Percentiles rank a stretch among this genome's conserved stretches.
Evolutionary conservation across 2,888 invertebrate genomes (phyloP).

Genomic region (Drosophila mettleri): DNA sequence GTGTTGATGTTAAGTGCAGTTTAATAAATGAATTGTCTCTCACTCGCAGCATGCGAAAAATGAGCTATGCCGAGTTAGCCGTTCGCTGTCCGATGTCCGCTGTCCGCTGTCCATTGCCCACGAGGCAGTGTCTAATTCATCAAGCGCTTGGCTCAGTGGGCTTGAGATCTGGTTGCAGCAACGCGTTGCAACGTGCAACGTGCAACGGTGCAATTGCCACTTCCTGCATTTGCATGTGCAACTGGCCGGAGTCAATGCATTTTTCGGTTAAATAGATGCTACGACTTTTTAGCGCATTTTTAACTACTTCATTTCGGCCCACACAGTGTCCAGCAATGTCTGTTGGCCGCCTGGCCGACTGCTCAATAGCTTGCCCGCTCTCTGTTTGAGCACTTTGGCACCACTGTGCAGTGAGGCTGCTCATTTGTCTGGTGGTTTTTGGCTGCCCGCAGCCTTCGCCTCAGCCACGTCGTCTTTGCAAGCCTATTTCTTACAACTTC

Average conservation of each 20-base stretch:
- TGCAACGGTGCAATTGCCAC: slow-evolving; percentile 55
- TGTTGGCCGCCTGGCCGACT: slow-evolving; percentile 6
- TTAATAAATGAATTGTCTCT: slow-evolving; percentile 83
- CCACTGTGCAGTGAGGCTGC: slow-evolving; percentile 58
- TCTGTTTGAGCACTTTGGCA: slow-evolving; percentile 3
- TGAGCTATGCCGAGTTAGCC: slow-evolving; percentile 52
- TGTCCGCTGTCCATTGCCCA: slow-evolving; percentile 51
- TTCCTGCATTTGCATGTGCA: slow-evolving; percentile 78
- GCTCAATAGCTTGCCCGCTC: not conserved
- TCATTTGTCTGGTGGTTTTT: slow-evolving; percentile 59
- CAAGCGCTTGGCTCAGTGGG: slow-evolving; percentile 55
- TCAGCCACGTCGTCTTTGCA: slow-evolving; percentile 41
- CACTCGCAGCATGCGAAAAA: slow-evolving; percentile 51
- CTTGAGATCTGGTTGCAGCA: slow-evolving; percentile 13
- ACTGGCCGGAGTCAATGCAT: slow-evolving; percentile 49
- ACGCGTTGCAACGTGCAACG: slow-evolving; percentile 24
- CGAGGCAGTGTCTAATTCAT: slow-evolving; percentile 69
- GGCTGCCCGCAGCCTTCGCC: slow-evolving; percentile 30
- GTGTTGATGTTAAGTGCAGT: slow-evolving; percentile 84
- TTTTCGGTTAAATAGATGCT: slow-evolving; percentile 53
- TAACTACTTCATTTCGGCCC: slow-evolving; percentile 57
- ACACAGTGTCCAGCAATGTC: slow-evolving; percentile 20
- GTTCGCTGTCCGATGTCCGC: slow-evolving; percentile 25
- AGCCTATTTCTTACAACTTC: slow-evolving; percentile 80
- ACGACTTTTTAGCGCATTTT: slow-evolving; percentile 51